Evolutionary conservation across 2,888 invertebrate genomes (phyloP), one percentile per base, ranked within the genome.

Genomic region (Ptilodon capucinus): DNA sequence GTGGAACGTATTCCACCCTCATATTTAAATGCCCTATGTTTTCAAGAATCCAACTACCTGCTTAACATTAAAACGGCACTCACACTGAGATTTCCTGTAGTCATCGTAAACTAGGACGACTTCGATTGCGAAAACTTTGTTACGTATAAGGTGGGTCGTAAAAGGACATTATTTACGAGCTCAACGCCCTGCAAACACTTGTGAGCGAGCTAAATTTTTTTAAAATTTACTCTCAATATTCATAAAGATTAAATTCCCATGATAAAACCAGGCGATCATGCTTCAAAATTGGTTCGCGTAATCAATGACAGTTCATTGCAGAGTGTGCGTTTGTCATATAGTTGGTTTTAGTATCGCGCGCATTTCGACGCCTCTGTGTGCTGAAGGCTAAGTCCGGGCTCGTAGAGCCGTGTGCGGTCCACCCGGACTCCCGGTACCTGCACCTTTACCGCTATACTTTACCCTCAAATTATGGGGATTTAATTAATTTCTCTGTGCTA

Each of bases 71-170:
- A 57, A 64, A 64, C 52, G 48, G 39, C 60, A 40, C 47, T 47
- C 46, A 53, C 52, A 56, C 59, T 44, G 54, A 56, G 57, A 63
- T 70, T 71, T 64, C 55, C 57, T 54, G 61, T 64, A 64, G 72
- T 71, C 70, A 72, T 77, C 80, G 73, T 84, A 79, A 84, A 83
- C 63, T 62, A 68, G 72, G 73, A 60, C 68, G 59, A 58, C 63
- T 70, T 68, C 77, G 73, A 79, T 79, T 75, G 72, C 60, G 60
- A 60, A 71, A 76, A 83, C 77, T 82, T 81, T 76, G 77, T 78
- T 77, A 68, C 70, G 69, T 65, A 64, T 62, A 68, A 60, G 64
- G 57, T 45, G 49, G 62, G 54, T 72, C 76, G 70, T 81, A 79
- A 81, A 81, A 60, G 50, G 50, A 53, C 58, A 60, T 72, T 73